Conservation (phyloP, 2,797 vertebrate genomes). For the Apogon hyalosoma region DNA sequence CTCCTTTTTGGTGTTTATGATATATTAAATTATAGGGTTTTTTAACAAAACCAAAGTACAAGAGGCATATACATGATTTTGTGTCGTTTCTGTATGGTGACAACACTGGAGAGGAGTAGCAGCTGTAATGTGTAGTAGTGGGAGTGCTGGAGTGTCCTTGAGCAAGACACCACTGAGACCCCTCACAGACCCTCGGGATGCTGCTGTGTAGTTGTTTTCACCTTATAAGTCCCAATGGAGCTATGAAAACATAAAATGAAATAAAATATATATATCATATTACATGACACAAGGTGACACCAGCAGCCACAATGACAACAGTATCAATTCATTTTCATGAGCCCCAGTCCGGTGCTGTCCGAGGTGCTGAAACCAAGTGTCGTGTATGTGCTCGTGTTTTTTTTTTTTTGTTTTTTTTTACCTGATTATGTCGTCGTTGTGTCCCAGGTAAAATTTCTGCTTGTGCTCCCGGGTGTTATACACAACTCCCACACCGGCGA, state of each 20-base stretch:
- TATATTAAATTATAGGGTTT: too few species aligned
- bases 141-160: constrained; percentile 45
- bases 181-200: constrained; percentile 19
- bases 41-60: too few species aligned
- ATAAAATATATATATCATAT: constrained; percentile 46
- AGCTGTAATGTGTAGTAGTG: constrained; percentile 15
- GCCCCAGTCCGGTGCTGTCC: constrained; percentile 63
- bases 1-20: too few species aligned
- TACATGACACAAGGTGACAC: constrained; percentile 71
- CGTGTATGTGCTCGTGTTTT: neutral
- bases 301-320: constrained; percentile 49
- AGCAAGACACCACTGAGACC: constrained; percentile 26
- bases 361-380: constrained; percentile 67
- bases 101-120: constrained; percentile 12
- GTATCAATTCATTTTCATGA: constrained; percentile 10
- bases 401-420: constrained; percentile 75
- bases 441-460: constrained; percentile 99
- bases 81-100: neutral
- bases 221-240: neutral
- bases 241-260: neutral
- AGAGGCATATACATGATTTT: too few species aligned
- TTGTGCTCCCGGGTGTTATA: constrained; percentile 98
- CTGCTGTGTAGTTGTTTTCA: constrained; percentile 14
- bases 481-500: constrained; percentile 97
- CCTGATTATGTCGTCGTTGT: constrained; percentile 99